phyloP scores from a whole-genome alignment of 2,113 vertebrate genomes.

The Nesospiza acunhae region DNA sequence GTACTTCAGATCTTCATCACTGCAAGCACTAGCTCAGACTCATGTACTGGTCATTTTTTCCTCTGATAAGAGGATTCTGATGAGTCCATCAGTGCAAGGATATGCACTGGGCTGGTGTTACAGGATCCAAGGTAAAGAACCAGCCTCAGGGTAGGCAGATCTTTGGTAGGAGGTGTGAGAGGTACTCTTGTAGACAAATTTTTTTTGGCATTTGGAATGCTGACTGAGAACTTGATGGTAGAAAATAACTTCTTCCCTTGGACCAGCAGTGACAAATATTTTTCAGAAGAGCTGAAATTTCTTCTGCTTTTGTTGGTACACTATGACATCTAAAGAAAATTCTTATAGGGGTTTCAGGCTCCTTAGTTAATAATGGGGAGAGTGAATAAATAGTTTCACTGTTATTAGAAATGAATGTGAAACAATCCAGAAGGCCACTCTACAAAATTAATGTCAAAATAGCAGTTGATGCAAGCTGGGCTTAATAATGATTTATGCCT shows the following conservation, averaged over 20 bases:
- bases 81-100: neutral
- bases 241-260: neutral
- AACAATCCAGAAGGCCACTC: conserved; percentile 24
- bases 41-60: neutral
- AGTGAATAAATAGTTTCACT: neutral
- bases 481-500: neutral
- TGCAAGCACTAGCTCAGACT: neutral
- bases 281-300: neutral
- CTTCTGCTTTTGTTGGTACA: neutral
- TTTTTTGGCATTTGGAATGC: neutral
- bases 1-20: neutral
- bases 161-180: neutral
- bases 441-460: neutral
- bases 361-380: neutral
- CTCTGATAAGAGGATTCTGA: neutral
- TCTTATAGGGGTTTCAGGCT: neutral
- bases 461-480: neutral
- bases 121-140: neutral
- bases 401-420: neutral
- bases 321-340: neutral
- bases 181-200: too few species aligned
- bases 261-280: neutral
- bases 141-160: neutral
- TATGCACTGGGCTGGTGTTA: neutral
- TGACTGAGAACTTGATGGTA: neutral